Percentiles rank a stretch among this genome's conserved stretches.
Conservation (phyloP, 2,888 invertebrate genomes). For the Oxytorus armatus region DNA sequence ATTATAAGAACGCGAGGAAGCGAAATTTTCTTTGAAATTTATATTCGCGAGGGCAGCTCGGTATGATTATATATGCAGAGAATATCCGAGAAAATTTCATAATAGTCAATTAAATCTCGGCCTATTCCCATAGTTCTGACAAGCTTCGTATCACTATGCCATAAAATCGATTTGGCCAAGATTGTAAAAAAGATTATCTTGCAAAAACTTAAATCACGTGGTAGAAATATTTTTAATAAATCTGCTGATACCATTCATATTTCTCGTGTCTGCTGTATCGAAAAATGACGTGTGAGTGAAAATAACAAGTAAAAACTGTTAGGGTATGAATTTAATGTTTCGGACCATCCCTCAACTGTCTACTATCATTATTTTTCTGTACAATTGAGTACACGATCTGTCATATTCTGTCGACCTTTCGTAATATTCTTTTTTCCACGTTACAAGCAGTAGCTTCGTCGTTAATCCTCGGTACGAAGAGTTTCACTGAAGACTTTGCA, state of each 20-base stretch:
- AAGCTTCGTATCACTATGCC: too few relatives aligned
- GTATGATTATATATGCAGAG: background rate
- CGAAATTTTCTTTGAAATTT: conserved; percentile 23
- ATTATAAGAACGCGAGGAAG: conserved; percentile 17
- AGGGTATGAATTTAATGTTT: conserved; percentile 24
- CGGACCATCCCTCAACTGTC: background rate
- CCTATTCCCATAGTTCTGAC: too few relatives aligned
- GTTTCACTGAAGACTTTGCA: background rate
- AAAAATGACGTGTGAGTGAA: conserved; percentile 9
- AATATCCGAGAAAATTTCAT: background rate
- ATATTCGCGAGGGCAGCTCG: background rate
- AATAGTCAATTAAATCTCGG: too few relatives aligned
- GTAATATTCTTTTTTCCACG: background rate
- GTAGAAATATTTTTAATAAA: too few relatives aligned
- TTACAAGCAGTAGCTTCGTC: conserved; percentile 1
- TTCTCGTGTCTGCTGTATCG: background rate
- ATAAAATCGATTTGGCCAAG: too few relatives aligned
- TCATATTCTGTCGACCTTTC: conserved; percentile 8
- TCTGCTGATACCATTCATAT: too few relatives aligned
- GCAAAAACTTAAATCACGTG: too few relatives aligned
- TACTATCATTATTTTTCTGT: conserved; percentile 20
- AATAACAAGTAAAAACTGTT: background rate
- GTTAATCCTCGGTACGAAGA: conserved; percentile 39
- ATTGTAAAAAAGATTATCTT: too few relatives aligned
- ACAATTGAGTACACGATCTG: background rate